Percentiles rank a stretch among this genome's conserved stretches.
These are phyloP conservation scores for Pterophyllum scalare DNA, from an alignment of 2,113 vertebrate species.

Conservation along the genomic window DNA sequence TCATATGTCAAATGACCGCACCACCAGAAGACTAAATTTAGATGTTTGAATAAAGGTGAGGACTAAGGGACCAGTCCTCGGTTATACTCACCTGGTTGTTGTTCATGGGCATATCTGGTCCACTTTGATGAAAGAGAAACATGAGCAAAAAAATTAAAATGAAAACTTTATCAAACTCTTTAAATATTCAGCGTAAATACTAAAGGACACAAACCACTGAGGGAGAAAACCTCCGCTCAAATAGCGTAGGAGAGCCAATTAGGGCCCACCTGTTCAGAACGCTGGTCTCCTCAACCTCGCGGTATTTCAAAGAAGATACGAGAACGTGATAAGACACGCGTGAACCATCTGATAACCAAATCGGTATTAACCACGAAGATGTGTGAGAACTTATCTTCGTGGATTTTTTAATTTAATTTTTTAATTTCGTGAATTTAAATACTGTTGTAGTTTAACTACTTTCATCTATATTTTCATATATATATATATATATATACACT, in stretches of 20 bases:
- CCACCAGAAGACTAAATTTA: background rate
- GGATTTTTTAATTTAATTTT: no score
- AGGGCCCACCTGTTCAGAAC: constrained; percentile 32
- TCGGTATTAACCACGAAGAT: background rate
- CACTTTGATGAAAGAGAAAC: background rate
- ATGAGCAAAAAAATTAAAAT: background rate
- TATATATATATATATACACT: no score
- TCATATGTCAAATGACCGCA: background rate
- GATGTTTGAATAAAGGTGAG: background rate
- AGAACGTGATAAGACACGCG: background rate
- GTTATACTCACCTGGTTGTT: constrained; percentile 62
- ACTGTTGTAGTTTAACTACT: no score
- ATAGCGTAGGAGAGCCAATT: background rate
- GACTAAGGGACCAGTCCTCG: background rate
- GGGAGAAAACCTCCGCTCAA: background rate
- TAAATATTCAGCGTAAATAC: background rate
- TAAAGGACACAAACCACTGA: background rate
- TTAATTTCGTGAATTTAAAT: background rate
- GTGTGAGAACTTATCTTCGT: background rate
- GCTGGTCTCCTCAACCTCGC: constrained; percentile 4
- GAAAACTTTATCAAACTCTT: background rate
- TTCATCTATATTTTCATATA: no score
- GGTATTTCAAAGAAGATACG: background rate
- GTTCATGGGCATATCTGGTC: constrained; percentile 50
- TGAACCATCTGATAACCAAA: background rate